Conservation (phyloP, 2,113 vertebrate genomes). For the Pitta sordida region DNA sequence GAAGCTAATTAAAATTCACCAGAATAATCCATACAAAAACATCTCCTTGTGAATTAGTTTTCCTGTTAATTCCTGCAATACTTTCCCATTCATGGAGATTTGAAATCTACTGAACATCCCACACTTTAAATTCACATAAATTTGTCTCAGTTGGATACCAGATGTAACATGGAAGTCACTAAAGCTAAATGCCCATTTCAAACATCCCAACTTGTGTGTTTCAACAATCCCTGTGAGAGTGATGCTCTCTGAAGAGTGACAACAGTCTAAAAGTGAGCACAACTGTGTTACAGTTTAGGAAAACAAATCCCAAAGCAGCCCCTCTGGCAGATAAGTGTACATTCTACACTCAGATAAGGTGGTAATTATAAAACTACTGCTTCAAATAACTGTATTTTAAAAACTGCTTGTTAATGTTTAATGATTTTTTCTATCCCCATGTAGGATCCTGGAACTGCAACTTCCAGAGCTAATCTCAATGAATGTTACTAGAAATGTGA, state of each 20-base stretch:
- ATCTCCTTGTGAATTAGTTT: background rate
- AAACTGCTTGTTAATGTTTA: background rate
- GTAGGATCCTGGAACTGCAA: background rate
- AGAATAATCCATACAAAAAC: background rate
- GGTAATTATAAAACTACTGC: background rate
- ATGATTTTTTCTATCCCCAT: background rate
- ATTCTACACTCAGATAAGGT: accelerated
- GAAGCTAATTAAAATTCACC: background rate
- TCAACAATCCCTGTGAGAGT: background rate
- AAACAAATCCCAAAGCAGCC: background rate
- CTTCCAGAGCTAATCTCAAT: background rate
- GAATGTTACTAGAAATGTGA: background rate
- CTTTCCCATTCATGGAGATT: background rate
- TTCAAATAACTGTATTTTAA: background rate
- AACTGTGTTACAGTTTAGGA: background rate
- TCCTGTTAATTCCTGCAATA: background rate
- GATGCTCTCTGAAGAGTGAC: background rate
- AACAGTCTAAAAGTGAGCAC: background rate
- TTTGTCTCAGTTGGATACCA: background rate
- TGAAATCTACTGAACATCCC: background rate
- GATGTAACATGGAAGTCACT: background rate
- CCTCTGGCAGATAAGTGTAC: background rate
- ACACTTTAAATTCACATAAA: background rate
- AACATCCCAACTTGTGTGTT: background rate
- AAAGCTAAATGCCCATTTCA: background rate